These are phyloP conservation scores for Masnerella sp. DNA, from an alignment of 2,888 invertebrate genomes.

Conservation along the genomic window DNA sequence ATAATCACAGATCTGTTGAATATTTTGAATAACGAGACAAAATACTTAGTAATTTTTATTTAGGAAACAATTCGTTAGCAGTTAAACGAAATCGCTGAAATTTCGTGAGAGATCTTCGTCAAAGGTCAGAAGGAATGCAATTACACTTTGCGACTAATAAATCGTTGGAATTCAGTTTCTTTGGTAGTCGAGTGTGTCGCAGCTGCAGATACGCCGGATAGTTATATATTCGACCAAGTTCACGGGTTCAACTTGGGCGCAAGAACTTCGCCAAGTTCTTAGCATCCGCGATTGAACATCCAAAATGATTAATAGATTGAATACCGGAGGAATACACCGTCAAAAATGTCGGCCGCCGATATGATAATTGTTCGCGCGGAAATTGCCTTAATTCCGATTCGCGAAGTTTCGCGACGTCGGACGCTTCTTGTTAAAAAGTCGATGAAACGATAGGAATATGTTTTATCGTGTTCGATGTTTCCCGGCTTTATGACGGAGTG, in stretches of 20 bases:
- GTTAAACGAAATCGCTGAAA: too few species aligned
- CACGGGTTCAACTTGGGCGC: conserved; percentile 44
- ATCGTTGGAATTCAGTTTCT: conserved; percentile 51
- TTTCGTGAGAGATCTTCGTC: not conserved
- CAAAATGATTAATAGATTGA: conserved; percentile 44
- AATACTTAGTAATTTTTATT: not conserved
- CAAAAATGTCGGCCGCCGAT: conserved; percentile 28
- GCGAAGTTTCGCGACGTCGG: not conserved
- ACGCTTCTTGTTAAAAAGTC: too few species aligned
- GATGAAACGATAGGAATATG: too few species aligned
- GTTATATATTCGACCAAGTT: conserved; percentile 48
- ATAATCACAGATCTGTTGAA: too few species aligned
- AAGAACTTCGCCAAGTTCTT: conserved; percentile 44
- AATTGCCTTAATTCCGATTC: conserved; percentile 24
- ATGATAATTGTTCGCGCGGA: conserved; percentile 21
- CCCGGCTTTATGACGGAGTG: too few species aligned
- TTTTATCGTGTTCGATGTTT: too few species aligned
- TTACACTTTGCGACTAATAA: conserved; percentile 37
- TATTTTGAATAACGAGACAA: too few species aligned
- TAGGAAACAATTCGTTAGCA: too few species aligned
- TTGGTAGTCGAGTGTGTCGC: conserved; percentile 41
- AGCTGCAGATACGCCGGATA: conserved; percentile 30
- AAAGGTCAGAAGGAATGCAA: conserved; percentile 35
- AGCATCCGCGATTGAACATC: conserved; percentile 41
- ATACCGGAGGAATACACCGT: conserved; percentile 22